These are phyloP conservation scores for Gracilinanus agilis DNA, from an alignment of 2,113 vertebrate species.

Conservation along the genomic window DNA sequence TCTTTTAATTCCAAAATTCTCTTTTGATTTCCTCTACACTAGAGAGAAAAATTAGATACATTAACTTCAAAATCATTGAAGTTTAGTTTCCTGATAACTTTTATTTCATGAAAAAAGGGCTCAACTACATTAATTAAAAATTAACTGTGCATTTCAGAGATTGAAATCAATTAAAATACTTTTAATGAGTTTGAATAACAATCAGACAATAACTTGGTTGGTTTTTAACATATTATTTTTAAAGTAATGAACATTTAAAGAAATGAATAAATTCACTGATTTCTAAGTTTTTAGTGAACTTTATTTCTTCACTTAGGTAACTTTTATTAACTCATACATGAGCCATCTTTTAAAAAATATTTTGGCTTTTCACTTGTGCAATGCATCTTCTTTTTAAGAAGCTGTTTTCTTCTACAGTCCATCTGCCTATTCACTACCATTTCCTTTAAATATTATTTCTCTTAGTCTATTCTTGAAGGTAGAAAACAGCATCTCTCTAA, in stretches of 20 bases:
- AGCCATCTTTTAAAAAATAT: background rate
- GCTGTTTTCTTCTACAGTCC: background rate
- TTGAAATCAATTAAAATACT: background rate
- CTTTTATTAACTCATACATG: background rate
- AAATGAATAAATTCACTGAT: background rate
- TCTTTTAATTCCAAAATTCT: background rate
- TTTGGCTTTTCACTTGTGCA: background rate
- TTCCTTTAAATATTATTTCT: background rate
- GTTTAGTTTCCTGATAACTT: background rate
- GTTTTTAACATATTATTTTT: background rate
- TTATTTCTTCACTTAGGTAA: background rate
- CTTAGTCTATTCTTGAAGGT: background rate
- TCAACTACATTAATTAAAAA: background rate
- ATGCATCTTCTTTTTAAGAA: background rate
- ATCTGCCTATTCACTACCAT: background rate
- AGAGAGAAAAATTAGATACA: background rate
- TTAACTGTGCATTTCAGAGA: conserved; percentile 1
- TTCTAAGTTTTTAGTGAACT: background rate
- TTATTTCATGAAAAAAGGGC: background rate
- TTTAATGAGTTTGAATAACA: background rate
- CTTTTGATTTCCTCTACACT: background rate
- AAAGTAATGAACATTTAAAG: background rate
- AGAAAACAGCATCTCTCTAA: background rate
- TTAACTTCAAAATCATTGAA: background rate
- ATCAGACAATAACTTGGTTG: background rate